Conservation (phyloP, 2,113 vertebrate genomes). For the Gobiocypris rarus region DNA sequence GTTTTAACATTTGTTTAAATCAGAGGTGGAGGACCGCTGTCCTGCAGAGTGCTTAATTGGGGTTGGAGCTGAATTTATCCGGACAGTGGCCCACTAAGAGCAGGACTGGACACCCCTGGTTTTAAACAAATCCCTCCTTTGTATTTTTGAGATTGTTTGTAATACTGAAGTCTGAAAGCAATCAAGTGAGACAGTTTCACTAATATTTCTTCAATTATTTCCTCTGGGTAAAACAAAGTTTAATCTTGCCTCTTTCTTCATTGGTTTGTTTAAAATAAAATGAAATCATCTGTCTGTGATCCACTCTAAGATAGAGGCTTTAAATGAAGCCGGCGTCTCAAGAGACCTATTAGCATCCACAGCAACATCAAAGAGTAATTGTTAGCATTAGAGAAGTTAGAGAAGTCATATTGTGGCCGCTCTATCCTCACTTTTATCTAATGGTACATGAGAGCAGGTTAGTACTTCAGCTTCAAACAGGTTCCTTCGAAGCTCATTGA, state of each 20-base stretch:
- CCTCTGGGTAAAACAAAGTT: slow-evolving; percentile 13
- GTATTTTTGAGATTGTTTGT: neutral
- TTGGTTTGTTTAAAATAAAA: neutral
- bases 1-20: neutral
- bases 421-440: slow-evolving; percentile 6
- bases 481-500: neutral
- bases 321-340: neutral
- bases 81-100: too few relatives aligned
- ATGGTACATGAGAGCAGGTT: slow-evolving; percentile 4
- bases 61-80: too few relatives aligned
- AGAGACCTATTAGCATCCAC: slow-evolving; percentile 29
- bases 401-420: neutral
- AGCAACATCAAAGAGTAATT: slow-evolving; percentile 44
- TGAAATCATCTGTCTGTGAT: neutral
- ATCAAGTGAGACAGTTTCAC: neutral
- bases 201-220: slow-evolving; percentile 18
- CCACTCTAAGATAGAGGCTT: slow-evolving; percentile 14
- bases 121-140: neutral
- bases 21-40: too few relatives aligned
- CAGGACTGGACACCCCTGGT: too few relatives aligned
- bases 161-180: neutral
- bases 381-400: slow-evolving; percentile 38
- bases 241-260: neutral
- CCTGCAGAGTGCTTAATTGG: too few relatives aligned
- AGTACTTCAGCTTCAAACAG: neutral